Base-by-base conservation (phyloP, 2,888 invertebrate species). In the Volucella zonaria region DNA sequence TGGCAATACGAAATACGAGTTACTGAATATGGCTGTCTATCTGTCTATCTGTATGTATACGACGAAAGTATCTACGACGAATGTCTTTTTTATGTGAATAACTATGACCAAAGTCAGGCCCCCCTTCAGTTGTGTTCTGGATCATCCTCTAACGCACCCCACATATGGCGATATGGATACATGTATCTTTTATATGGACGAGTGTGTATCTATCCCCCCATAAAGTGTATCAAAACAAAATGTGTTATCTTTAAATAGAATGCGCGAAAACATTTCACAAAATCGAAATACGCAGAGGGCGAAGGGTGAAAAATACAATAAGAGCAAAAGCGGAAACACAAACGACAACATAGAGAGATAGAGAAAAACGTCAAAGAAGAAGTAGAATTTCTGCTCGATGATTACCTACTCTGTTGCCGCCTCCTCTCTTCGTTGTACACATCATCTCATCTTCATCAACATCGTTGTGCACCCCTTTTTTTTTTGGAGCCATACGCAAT, bases 221-320 rank as follows among this genome's bases (percentile, higher is more conserved):
- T 66, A 59, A 71, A 71, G 52, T 47, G 82, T 61, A 77, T 77
- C 66, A 82, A 67, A 67, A 78, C 56, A 78, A 82, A 82, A 78
- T 78, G 67, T 67, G 59, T 10, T 77, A 62, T 82, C 73, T 82
- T 73, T 71, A 73, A 78, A 82, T 82, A 78, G 82, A 45, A 82
- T 52, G 64, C 59, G 31, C 15, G 54, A 18, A 47, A 59, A 31
- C 31, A 31, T 4, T 6, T 4, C 31, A 31, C 23, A 31, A 31
- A 31, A 31, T 31, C 31, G 31, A 31, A 31, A 6, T 31, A 6
- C 6, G 6, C 31, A 49, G 61, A 54, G 11, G 18, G n/a, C 40
- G 42, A 18, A 23, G 23, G 47, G 31, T 31, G 14, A 11, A 62
- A 47, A 43, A 67, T 14, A 74, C 43, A 67, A 75, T 62, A 78